A percentile compares a stretch with the other conserved stretches of the same genome.
Conservation (phyloP, 2,888 invertebrate species). For the Lithophane leautieri region DNA sequence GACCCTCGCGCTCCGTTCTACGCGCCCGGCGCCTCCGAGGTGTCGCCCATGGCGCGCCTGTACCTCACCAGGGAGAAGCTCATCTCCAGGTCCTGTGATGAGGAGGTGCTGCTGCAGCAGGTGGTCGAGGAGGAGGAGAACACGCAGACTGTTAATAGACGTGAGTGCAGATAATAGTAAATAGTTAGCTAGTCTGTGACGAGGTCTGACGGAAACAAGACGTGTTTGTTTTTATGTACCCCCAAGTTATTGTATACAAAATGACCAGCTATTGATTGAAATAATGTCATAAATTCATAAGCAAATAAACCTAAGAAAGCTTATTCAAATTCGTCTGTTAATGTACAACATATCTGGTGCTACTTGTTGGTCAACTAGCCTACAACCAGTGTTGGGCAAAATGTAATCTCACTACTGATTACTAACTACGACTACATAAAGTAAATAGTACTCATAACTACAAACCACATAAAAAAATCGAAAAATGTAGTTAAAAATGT, state of each 20-base stretch:
- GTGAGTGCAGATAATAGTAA: slow-evolving; percentile 87
- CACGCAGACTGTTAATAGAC: slow-evolving; percentile 92
- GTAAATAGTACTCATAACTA: no score
- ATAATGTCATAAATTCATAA: neutral
- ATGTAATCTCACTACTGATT: no score
- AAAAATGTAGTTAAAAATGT: no score
- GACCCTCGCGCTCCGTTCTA: slow-evolving; percentile 98
- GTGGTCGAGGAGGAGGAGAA: slow-evolving; percentile 92
- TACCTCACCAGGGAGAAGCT: slow-evolving; percentile 94
- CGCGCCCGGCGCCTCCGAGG: slow-evolving; percentile 91
- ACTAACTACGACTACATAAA: no score
- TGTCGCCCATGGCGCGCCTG: slow-evolving; percentile 96
- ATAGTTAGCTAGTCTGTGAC: neutral
- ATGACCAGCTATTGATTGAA: neutral
- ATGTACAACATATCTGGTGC: neutral
- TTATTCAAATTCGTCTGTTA: neutral
- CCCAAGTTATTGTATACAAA: neutral
- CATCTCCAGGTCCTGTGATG: slow-evolving; percentile 94
- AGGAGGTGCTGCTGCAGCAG: slow-evolving; percentile 90
- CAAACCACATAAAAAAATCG: no score
- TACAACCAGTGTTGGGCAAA: no score
- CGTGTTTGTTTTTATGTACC: neutral
- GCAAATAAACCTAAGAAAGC: no score
- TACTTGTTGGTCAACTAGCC: neutral
- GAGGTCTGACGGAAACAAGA: neutral